A percentile compares a stretch with the other conserved stretches of the same genome.
phyloP scores from a whole-genome alignment of 1,140 invertebrate species.

The Cyclina sinensis region DNA sequence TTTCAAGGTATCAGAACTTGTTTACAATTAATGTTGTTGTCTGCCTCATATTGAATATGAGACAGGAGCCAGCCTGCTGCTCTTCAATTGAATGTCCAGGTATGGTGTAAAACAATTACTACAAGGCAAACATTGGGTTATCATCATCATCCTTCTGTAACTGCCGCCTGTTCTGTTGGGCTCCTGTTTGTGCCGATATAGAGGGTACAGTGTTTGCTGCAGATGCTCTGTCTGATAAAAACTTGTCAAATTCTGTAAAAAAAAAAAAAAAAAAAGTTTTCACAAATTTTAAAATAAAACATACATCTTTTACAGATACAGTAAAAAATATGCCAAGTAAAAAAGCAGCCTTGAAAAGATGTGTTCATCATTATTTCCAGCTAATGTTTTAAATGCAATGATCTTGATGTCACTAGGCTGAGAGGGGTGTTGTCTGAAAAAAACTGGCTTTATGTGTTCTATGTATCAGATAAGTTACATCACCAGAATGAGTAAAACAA shows the following conservation, averaged over 20 bases:
- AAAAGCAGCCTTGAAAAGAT: no score
- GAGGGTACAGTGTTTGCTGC: constrained; percentile 89
- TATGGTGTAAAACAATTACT: constrained; percentile 63
- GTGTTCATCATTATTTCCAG: no score
- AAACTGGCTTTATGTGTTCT: no score
- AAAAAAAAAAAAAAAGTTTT: background rate
- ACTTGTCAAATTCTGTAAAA: constrained; percentile 95
- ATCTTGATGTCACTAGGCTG: no score
- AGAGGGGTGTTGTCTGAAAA: no score
- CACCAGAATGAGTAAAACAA: no score
- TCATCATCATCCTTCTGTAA: constrained; percentile 86
- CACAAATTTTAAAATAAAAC: no score
- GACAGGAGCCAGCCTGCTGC: background rate
- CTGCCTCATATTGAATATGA: constrained; percentile 2
- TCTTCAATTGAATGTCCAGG: constrained; percentile 11
- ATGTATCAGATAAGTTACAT: no score
- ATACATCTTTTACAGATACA: background rate
- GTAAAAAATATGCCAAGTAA: no score
- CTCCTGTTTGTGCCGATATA: constrained; percentile 82
- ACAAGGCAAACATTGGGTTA: constrained; percentile 86
- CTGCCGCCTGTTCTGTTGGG: constrained; percentile 72
- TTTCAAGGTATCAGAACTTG: background rate
- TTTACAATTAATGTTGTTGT: background rate
- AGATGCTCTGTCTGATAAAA: constrained; percentile 95
- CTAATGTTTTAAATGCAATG: no score